Conservation (phyloP, 2,888 invertebrate genomes). For the Calameuta pallipes region DNA sequence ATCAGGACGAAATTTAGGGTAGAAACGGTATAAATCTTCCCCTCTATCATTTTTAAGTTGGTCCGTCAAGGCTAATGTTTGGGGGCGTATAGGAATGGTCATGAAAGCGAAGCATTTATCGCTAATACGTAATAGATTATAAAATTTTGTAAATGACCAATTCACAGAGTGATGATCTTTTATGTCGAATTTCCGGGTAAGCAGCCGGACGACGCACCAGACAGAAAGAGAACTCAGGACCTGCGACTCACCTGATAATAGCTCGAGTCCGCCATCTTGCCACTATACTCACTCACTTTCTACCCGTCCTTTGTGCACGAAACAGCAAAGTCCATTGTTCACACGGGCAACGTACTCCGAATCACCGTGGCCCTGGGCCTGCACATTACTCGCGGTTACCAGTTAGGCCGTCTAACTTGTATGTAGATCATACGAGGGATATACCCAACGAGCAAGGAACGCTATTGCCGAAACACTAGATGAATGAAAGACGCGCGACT, state of each 20-base stretch:
- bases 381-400: neutral
- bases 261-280: constrained; percentile 75
- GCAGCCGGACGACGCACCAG: constrained; percentile 31
- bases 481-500: constrained; percentile 48
- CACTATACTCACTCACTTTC: constrained; percentile 51
- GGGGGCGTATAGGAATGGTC: neutral
- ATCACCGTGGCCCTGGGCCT: constrained; percentile 1
- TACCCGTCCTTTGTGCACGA: constrained; percentile 58
- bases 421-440: neutral
- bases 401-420: neutral
- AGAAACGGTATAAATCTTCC: neutral
- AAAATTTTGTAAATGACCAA: neutral
- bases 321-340: constrained; percentile 50
- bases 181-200: constrained; percentile 31
- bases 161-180: constrained; percentile 13
- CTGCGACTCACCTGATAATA: constrained; percentile 73
- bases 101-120: neutral
- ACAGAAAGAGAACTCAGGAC: constrained; percentile 36
- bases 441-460: constrained; percentile 5
- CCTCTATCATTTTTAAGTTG: neutral
- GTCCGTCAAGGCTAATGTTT: neutral
- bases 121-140: neutral
- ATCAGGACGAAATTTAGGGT: neutral
- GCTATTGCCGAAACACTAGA: constrained; percentile 28
- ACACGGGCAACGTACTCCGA: constrained; percentile 28